phyloP scores from a whole-genome alignment of 2,113 vertebrate genomes.

The Saguinus imperator region DNA sequence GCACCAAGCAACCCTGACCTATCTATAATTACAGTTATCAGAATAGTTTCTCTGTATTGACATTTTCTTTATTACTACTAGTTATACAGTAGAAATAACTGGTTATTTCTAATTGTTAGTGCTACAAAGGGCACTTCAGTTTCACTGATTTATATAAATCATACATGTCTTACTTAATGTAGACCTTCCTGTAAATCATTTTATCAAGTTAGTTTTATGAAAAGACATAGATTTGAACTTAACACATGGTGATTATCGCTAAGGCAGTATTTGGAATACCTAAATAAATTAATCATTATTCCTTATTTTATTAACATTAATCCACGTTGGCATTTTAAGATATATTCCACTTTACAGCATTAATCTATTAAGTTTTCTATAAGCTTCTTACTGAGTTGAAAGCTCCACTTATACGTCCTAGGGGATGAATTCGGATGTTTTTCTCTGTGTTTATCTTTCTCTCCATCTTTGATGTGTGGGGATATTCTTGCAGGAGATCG shows the following conservation, averaged over 20 bases:
- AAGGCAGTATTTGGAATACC: background rate
- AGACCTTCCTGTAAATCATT: background rate
- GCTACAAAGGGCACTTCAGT: background rate
- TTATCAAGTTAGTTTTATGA: background rate
- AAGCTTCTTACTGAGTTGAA: constrained; percentile 92
- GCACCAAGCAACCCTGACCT: background rate
- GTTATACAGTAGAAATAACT: background rate
- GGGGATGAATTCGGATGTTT: constrained; percentile 91
- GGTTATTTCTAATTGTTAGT: background rate
- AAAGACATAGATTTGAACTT: constrained; percentile 33
- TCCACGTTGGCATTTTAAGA: constrained; percentile 5
- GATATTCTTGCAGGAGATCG: constrained; percentile 89
- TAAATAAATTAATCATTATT: constrained; percentile 35
- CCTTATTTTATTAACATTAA: constrained; percentile 22
- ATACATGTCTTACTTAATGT: background rate
- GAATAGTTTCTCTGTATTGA: background rate
- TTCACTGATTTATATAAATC: background rate
- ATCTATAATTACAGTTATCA: background rate
- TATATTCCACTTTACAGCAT: background rate
- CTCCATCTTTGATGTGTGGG: constrained; percentile 89
- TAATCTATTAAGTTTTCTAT: background rate
- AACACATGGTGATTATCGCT: background rate
- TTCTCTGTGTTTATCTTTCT: constrained; percentile 92
- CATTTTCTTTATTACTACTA: background rate
- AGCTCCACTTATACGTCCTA: constrained; percentile 96